A percentile compares a stretch with the other conserved stretches of the same genome.
Conservation (phyloP, 2,888 invertebrate species). For the Frankliniella intonsa region DNA sequence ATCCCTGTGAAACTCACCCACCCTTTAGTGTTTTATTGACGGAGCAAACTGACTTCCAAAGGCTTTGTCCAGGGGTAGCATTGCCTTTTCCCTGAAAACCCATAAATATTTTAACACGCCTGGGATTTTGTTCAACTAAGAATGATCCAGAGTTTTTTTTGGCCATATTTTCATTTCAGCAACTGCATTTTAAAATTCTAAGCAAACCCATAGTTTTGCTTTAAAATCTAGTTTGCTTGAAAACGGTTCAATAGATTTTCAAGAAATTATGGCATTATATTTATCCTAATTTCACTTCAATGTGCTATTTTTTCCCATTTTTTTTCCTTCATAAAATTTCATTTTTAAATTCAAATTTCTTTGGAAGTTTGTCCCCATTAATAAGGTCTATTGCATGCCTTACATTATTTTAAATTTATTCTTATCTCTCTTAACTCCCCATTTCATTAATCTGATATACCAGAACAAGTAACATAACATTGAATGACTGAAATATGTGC, state of each 20-base stretch:
- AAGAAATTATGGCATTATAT: no score
- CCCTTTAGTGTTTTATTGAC: background rate
- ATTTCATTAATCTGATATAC: background rate
- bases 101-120: background rate
- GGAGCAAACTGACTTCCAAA: background rate
- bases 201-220: background rate
- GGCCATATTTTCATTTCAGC: background rate
- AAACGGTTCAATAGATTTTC: no score
- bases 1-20: slow-evolving; percentile 1
- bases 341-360: background rate
- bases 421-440: background rate
- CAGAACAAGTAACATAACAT: slow-evolving; percentile 10
- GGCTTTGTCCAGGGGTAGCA: background rate
- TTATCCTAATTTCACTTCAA: background rate
- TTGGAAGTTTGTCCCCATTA: background rate
- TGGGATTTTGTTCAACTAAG: slow-evolving; percentile 2
- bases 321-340: background rate
- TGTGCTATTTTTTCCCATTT: slow-evolving; percentile 32
- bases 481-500: background rate
- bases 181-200: background rate
- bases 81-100: background rate
- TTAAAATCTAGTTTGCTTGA: background rate
- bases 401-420: background rate
- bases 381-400: background rate
- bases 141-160: no score